A percentile compares a stretch with the other conserved stretches of the same genome.
phyloP scores from a whole-genome alignment of 2,113 vertebrate species.

The Myrmophylax atrothorax region DNA sequence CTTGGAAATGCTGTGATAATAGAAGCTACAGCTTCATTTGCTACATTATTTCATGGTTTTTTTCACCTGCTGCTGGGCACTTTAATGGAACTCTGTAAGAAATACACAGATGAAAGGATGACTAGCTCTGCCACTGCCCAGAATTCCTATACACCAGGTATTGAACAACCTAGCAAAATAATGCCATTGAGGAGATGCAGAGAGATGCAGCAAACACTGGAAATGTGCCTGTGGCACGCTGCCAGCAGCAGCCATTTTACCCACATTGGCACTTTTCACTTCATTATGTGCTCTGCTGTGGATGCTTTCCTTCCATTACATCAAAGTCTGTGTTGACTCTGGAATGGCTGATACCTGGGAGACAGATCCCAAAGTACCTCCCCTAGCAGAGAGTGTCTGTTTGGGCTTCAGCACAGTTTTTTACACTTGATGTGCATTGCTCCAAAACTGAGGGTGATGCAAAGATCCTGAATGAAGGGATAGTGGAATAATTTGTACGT shows the following conservation, averaged over 20 bases:
- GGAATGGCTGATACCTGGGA: background rate
- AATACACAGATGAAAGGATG: background rate
- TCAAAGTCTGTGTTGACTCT: background rate
- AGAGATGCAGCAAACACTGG: background rate
- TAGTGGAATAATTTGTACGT: background rate
- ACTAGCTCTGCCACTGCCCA: rapidly evolving
- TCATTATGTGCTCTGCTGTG: background rate
- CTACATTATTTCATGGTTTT: background rate
- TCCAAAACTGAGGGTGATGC: background rate
- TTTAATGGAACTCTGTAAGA: background rate
- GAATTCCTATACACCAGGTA: background rate
- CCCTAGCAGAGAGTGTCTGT: background rate
- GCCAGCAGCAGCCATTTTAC: slow-evolving; percentile 12
- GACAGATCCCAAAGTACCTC: background rate
- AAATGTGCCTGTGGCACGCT: background rate
- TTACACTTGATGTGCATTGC: background rate
- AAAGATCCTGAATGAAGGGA: background rate
- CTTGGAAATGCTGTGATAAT: background rate
- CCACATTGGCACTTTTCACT: background rate
- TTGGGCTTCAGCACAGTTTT: background rate
- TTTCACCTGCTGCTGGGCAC: background rate
- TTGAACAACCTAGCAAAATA: background rate
- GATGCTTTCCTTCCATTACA: background rate
- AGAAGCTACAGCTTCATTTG: background rate
- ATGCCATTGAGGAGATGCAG: background rate